These are phyloP conservation scores for Pelusios castaneus DNA, from an alignment of 2,113 vertebrate genomes.

Conservation along the genomic window DNA sequence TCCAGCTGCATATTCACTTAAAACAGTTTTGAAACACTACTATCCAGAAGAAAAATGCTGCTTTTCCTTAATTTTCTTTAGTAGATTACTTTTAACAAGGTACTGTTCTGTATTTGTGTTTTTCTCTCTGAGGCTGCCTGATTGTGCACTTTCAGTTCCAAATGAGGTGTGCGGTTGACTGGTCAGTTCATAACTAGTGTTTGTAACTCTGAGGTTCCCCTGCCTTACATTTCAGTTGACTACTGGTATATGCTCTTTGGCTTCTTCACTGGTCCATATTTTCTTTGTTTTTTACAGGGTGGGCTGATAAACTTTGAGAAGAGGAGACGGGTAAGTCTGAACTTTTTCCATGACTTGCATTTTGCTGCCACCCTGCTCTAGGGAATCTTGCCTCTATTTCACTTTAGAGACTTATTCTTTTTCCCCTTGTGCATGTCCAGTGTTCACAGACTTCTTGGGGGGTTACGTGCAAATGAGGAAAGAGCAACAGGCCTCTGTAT, in stretches of 20 bases:
- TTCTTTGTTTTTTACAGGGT: constrained; percentile 78
- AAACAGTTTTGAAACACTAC: too few species aligned
- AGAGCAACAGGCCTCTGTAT: neutral
- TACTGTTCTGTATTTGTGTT: too few species aligned
- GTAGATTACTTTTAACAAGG: too few species aligned
- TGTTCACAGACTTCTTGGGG: neutral
- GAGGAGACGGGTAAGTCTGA: constrained; percentile 87
- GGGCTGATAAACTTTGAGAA: constrained; percentile 97
- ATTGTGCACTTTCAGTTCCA: too few species aligned
- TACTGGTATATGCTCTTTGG: neutral
- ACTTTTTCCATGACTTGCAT: neutral
- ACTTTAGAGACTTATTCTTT: neutral
- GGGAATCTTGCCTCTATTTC: neutral
- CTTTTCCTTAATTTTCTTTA: too few species aligned
- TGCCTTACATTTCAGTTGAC: neutral
- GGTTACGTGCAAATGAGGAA: neutral
- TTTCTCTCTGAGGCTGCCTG: too few species aligned
- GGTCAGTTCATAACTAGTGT: too few species aligned
- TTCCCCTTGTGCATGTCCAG: neutral
- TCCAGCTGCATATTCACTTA: too few species aligned
- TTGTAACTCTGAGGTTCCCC: too few species aligned
- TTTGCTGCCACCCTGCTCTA: neutral
- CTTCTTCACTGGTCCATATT: neutral
- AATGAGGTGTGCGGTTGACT: too few species aligned
- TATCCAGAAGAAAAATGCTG: too few species aligned